Evolutionary conservation across 1,140 invertebrate genomes (phyloP).

Genomic region (Amphibalanus amphitrite): DNA sequence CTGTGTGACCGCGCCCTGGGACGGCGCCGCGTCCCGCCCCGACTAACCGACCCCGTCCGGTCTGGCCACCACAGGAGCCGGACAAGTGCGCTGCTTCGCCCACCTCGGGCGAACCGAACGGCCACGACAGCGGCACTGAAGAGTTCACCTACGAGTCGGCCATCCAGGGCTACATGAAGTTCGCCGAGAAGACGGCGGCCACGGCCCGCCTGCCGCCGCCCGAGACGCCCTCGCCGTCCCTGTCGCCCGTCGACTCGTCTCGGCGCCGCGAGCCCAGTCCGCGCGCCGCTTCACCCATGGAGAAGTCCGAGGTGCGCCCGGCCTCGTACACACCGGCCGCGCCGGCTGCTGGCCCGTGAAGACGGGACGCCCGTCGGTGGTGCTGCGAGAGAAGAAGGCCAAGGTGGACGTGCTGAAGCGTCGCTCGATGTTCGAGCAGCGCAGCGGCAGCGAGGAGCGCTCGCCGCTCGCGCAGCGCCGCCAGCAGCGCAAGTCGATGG

Average conservation of each 20-base stretch:
- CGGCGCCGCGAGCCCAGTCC: not conserved
- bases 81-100: not conserved
- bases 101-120: not conserved
- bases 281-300: too few relatives aligned
- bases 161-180: slow-evolving; percentile 60
- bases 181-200: slow-evolving; percentile 29
- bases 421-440: slow-evolving; percentile 57
- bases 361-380: not conserved
- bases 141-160: slow-evolving; percentile 74
- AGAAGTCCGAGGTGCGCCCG: not conserved
- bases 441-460: not conserved
- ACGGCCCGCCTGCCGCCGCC: not conserved
- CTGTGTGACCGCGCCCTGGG: too few relatives aligned
- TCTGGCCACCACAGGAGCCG: not conserved
- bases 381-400: slow-evolving; percentile 26
- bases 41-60: too few relatives aligned
- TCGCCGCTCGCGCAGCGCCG: not conserved
- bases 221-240: not conserved
- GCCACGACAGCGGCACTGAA: slow-evolving; percentile 23
- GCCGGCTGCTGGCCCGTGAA: slow-evolving; percentile 6
- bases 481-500: slow-evolving; percentile 14
- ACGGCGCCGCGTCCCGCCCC: too few relatives aligned
- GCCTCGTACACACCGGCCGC: not conserved
- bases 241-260: too few relatives aligned
- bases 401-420: slow-evolving; percentile 65